A percentile compares a stretch with the other conserved stretches of the same genome.
Conservation (phyloP, 1,140 invertebrate species). For the Callitettix versicolor region DNA sequence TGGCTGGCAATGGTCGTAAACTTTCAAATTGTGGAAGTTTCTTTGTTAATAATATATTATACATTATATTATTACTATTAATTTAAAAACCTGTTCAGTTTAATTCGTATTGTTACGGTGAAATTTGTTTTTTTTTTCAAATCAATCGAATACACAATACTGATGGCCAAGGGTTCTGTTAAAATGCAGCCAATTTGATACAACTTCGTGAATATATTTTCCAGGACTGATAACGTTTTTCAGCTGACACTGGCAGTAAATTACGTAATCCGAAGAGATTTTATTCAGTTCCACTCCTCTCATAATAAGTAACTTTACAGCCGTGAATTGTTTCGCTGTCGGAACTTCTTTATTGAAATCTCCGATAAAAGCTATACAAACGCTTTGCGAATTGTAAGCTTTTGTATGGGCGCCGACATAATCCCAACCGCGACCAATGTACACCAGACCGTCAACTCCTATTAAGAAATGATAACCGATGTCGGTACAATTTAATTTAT, state of each 20-base stretch:
- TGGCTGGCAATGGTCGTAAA: too few species aligned
- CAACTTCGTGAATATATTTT: too few species aligned
- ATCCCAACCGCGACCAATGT: conserved; percentile 63
- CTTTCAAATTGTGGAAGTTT: too few species aligned
- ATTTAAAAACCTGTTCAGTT: too few species aligned
- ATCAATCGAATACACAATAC: too few species aligned
- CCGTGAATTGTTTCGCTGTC: not conserved
- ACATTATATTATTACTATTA: too few species aligned
- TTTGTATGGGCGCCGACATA: conserved; percentile 51
- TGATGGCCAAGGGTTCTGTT: too few species aligned
- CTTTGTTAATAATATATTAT: too few species aligned
- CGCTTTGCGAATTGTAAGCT: conserved; percentile 50
- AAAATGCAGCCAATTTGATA: too few species aligned
- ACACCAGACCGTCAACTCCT: conserved; percentile 50
- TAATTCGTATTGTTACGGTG: too few species aligned
- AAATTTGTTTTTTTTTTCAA: too few species aligned
- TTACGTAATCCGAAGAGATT: conserved; percentile 47
- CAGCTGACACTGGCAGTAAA: conserved; percentile 58
- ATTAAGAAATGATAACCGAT: conserved; percentile 58
- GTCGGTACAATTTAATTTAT: conserved; percentile 45
- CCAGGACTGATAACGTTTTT: conserved; percentile 58
- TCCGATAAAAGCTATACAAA: conserved; percentile 53
- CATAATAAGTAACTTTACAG: conserved; percentile 26
- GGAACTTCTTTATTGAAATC: conserved; percentile 27
- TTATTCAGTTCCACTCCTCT: conserved; percentile 32